Evolutionary conservation across 2,113 vertebrate genomes (phyloP).

Genomic region (Melanocharis versteri): DNA sequence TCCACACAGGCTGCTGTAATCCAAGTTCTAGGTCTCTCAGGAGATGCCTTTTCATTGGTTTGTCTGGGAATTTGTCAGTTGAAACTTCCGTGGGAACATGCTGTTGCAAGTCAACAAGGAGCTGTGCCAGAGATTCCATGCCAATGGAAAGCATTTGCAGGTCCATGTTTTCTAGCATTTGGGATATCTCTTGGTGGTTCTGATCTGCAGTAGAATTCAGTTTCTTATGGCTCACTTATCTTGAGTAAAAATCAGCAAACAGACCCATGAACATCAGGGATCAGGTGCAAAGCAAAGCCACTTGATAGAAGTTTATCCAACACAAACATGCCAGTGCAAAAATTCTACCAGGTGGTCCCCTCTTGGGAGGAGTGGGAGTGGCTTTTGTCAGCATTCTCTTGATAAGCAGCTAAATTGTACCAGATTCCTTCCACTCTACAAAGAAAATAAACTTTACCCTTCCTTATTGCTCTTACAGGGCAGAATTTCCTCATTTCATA

Average conservation of each 20-base stretch:
- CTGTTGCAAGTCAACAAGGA: neutral
- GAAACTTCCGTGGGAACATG: neutral
- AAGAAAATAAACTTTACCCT: neutral
- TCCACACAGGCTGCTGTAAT: neutral
- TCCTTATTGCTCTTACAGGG: neutral
- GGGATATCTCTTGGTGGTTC: neutral
- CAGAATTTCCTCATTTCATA: neutral
- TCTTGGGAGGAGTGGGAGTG: neutral
- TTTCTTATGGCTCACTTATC: neutral
- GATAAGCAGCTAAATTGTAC: neutral
- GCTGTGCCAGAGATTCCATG: neutral
- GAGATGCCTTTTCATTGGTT: neutral
- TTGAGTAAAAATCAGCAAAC: neutral
- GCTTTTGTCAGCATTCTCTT: neutral
- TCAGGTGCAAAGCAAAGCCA: neutral
- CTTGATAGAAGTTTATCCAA: neutral
- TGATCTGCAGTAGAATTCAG: neutral
- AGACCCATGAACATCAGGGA: neutral
- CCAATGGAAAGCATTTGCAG: neutral
- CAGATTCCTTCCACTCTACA: neutral
- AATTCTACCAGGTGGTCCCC: neutral
- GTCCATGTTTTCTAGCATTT: neutral
- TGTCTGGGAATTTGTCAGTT: neutral
- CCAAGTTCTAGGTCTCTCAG: neutral
- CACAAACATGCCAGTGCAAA: neutral